Base-by-base conservation (phyloP, 1,140 invertebrate genomes). In the Drosophila albomicans region DNA sequence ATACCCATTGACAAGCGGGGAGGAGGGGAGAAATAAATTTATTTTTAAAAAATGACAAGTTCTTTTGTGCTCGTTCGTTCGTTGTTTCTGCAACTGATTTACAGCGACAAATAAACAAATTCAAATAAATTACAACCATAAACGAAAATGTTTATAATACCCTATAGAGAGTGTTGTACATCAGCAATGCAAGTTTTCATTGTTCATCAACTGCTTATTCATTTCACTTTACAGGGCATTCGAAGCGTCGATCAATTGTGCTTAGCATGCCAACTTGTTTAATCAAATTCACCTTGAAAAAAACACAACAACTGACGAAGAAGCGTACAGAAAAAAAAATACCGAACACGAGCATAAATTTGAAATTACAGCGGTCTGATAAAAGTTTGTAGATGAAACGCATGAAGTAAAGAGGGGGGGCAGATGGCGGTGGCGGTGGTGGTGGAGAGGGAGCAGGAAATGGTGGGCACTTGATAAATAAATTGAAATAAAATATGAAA, bases 231-330 rank as follows among this genome's bases (percentile, higher is more conserved):
- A 32, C 30, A 62, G 41, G 16, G 65, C 46, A 54, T 45, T 0
- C 1, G 13, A 16, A 4, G 2, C 13, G 16, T 45, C 45, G 5
- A 52, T n/a, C 8, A n/a, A 15, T n/a, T 64, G 3, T 5, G 13
- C 28, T 38, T 48, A 38, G n/a, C 30, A 54, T 13, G 52, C 6
- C 28, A 25, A 45, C 51, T 72, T 61, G 20, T 74, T 78, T 68
- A 86, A 85, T 81, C 81, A 58, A 81, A 85, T 78, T 85, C 75
- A 81, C 82, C 82, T 85, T 85, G 82, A 65, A 81, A 68, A 61
- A 57, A 30, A 54, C 46, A 65, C 25, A 58, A 43, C 30, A 56
- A 41, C 35, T 25, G 16, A 54, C 20, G 28, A 58, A 73, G 41
- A 46, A 62, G 45, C 49, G 59, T 20, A 56, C 52, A 38, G 15